Evolutionary conservation across 2,888 invertebrate species (phyloP), one percentile per base, ranked within the genome.

Genomic region (Imbricaverruca yamaguchii): DNA sequence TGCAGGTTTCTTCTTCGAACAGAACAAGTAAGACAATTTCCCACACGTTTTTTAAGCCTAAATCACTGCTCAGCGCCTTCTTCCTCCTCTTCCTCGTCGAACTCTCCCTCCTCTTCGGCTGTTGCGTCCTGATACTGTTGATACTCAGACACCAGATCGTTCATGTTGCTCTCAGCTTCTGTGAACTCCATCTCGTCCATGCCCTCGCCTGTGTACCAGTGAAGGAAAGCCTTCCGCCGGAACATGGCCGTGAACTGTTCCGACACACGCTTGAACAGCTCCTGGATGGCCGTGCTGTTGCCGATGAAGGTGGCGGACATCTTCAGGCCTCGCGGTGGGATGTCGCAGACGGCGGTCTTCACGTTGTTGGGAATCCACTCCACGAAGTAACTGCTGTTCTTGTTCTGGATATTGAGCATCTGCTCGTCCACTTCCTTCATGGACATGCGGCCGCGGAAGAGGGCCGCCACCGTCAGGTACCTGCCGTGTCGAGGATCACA

Each of bases 321-420:
- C 88, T 95, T 95, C 81, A 97, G 90, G 82, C 96, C 96, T 84
- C 95, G 91, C 23, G 94, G 94, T 84, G 94, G 96, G 86, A 97
- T 96, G 88, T 96, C 96, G 88, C 96, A 96, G 84, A 95, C 94
- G 85, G 95, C 95, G 25, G 94, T 94, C 90, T 96, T 96, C 81
- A 96, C 94, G 88, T 96, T 96, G 90, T 95, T 95, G 80, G 96
- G 96, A 88, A 97, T 96, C 96, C 96, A 94, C 89, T 94, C 94
- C 59, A 94, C 93, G 89, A 93, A 93, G 91, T 93, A 94, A 84
- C 91, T 91, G 86, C 92, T 92, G 89, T 93, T 93, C 87, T 93
- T 93, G 87, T 92, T 93, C 86, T 93, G 93, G 80, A 93, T 91
- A 85, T 92, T 92, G 78, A 92, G 87, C 92, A 93, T 93, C 87